These are phyloP conservation scores for Ahaetulla prasina DNA, from an alignment of 2,113 vertebrate species.

Conservation along the genomic window DNA sequence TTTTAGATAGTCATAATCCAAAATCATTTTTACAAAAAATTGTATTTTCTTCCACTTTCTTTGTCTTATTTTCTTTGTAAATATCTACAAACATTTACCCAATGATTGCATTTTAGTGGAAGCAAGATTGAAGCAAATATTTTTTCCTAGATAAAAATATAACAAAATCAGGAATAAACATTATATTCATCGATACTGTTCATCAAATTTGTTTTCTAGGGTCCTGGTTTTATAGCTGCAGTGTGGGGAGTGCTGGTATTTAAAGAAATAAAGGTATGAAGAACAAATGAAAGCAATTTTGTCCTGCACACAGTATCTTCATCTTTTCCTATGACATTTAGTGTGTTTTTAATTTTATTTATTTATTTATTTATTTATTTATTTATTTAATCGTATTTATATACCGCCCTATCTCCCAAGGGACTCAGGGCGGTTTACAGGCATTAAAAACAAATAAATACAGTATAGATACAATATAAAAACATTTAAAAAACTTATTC, in stretches of 20 bases:
- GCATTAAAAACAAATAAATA: no score
- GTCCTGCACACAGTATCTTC: not conserved
- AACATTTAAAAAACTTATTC: no score
- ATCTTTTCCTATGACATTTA: not conserved
- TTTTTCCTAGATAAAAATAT: not conserved
- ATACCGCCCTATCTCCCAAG: no score
- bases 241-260: slow-evolving; percentile 87
- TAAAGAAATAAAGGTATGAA: slow-evolving; percentile 85
- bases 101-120: not conserved
- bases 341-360: no score
- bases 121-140: slow-evolving; percentile 4
- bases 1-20: not conserved
- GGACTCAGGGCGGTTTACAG: no score
- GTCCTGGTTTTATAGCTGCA: slow-evolving; percentile 83
- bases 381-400: no score
- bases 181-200: slow-evolving; percentile 19
- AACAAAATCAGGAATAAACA: not conserved
- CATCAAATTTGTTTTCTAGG: slow-evolving; percentile 65
- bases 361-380: no score
- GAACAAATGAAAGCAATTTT: not conserved
- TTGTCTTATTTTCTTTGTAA: not conserved
- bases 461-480: no score
- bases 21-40: not conserved
- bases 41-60: not conserved
- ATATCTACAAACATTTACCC: not conserved